phyloP scores from a whole-genome alignment of 2,888 invertebrate genomes.

The Ectemnius lituratus region DNA sequence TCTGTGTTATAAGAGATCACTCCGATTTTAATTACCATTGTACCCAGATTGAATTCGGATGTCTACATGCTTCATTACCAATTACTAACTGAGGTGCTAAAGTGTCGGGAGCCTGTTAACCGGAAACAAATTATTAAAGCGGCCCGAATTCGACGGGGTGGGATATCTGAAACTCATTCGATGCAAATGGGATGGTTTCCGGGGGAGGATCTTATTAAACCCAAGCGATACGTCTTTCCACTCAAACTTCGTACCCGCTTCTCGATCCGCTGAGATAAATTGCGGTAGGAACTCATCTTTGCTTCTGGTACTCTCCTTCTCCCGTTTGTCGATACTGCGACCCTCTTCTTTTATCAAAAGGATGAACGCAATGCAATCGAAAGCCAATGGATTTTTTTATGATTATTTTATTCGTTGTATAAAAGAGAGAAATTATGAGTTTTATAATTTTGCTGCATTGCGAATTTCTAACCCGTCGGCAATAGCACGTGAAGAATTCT shows the following conservation, averaged over 20 bases:
- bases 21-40: neutral
- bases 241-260: constrained; percentile 23
- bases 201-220: constrained; percentile 16
- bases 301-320: too few species aligned
- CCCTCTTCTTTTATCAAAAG: too few species aligned
- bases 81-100: neutral
- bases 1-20: neutral
- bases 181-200: neutral
- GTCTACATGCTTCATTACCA: neutral
- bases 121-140: constrained; percentile 7
- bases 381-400: too few species aligned
- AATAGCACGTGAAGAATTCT: neutral
- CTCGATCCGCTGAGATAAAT: constrained; percentile 51
- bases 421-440: too few species aligned
- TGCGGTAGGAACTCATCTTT: constrained; percentile 33
- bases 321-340: too few species aligned
- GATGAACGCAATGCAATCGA: too few species aligned
- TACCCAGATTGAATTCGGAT: neutral
- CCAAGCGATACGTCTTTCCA: constrained; percentile 30
- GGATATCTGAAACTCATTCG: neutral
- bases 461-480: too few species aligned
- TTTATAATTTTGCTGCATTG: too few species aligned
- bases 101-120: neutral
- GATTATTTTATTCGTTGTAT: too few species aligned
- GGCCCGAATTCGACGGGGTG: neutral